These are phyloP conservation scores for Melipona quadrifasciata DNA, from an alignment of 1,140 invertebrate species.

Conservation along the genomic window DNA sequence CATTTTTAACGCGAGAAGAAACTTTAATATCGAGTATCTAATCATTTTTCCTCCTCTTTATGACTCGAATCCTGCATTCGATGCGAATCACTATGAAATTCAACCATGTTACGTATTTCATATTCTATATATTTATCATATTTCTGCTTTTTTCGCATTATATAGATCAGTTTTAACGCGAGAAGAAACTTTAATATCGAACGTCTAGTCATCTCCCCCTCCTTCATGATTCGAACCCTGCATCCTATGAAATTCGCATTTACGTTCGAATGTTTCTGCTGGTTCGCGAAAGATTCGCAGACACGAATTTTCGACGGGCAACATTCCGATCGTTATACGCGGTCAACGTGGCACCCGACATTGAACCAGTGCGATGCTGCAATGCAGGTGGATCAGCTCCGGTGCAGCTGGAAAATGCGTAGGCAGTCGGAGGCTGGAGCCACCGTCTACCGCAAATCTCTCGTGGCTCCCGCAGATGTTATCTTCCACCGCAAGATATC, in stretches of 20 bases:
- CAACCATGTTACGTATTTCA: not conserved
- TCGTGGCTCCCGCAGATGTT: conserved; percentile 53
- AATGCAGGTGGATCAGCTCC: conserved; percentile 54
- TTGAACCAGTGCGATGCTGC: conserved; percentile 48
- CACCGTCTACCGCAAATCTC: conserved; percentile 55
- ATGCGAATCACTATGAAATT: not conserved
- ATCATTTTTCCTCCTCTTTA: not conserved
- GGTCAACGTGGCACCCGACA: conserved; percentile 46
- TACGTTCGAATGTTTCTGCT: not conserved
- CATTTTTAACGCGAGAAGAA: not conserved
- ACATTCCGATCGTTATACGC: conserved; percentile 43
- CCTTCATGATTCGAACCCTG: not conserved
- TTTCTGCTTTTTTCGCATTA: no score
- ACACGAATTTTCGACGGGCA: conserved; percentile 21
- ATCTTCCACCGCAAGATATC: conserved; percentile 43
- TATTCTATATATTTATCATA: no score
- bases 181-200: not conserved
- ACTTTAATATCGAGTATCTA: not conserved
- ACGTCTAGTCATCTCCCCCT: not conserved
- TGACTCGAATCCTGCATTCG: not conserved
- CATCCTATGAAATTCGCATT: not conserved
- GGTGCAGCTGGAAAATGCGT: conserved; percentile 46
- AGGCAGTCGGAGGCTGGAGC: conserved; percentile 43
- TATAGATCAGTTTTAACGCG: not conserved
- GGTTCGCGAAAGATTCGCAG: not conserved